Percentiles rank a stretch among this genome's conserved stretches.
Evolutionary conservation across 2,797 vertebrate species (phyloP).

Genomic region (Pipistrellus pygmaeus): DNA sequence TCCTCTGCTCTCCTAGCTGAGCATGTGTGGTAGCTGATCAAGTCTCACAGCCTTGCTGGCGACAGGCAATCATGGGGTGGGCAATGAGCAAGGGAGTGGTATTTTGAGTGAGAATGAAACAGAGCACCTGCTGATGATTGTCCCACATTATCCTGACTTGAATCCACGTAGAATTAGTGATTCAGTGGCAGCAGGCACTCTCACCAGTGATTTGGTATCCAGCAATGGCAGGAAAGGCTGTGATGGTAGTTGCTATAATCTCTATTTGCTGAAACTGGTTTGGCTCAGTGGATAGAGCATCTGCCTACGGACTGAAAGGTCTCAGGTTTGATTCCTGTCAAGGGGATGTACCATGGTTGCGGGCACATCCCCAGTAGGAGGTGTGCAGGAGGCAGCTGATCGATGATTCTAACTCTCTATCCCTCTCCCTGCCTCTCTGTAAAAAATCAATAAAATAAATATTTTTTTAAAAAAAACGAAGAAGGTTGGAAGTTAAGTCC

Average conservation of each 20-base stretch:
- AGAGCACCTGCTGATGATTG: not conserved
- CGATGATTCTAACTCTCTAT: too few relatives aligned
- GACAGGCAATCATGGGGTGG: not conserved
- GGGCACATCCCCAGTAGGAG: too few relatives aligned
- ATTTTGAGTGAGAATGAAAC: not conserved
- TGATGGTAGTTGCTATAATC: not conserved
- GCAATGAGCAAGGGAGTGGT: not conserved
- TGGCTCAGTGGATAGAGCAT: too few relatives aligned
- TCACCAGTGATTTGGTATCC: not conserved
- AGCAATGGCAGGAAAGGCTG: not conserved
- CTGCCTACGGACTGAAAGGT: too few relatives aligned
- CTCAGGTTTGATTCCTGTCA: too few relatives aligned
- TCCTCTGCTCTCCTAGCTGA: not conserved
- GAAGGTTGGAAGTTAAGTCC: not conserved
- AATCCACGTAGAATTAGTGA: not conserved
- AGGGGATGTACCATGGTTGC: too few relatives aligned
- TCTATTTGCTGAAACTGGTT: not conserved
- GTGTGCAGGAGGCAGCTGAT: too few relatives aligned
- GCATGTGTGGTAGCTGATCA: rapidly evolving
- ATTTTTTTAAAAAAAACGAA: not conserved
- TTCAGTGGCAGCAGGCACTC: not conserved
- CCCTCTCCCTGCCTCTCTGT: too few relatives aligned
- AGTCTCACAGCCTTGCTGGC: not conserved
- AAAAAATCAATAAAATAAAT: too few relatives aligned
- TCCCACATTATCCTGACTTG: not conserved